Base-by-base conservation (phyloP, 2,888 invertebrate genomes). In the Synanthedon vespiformis region DNA sequence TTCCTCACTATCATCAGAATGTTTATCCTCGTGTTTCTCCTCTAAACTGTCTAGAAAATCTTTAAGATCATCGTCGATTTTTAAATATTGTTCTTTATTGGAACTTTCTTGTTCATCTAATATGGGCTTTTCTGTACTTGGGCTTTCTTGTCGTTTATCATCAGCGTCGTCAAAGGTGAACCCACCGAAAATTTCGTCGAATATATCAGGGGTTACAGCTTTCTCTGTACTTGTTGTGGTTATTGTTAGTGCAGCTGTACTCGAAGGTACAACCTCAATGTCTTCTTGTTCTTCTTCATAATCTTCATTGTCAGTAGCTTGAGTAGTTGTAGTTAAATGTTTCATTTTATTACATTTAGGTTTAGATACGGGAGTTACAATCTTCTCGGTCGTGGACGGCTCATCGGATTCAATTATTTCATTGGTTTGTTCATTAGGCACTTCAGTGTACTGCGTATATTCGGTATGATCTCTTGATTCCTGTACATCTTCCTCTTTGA, bases 291-390 rank as follows among this genome's bases (percentile, higher is more conserved):
- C 62, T 55, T 67, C 64, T 34, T 50, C 40, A 40, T 62, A 48
- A 58, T 53, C 51, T 57, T 56, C 18, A n/a, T 51, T n/a, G 40
- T 52, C 40, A 53, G 50, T 50, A 27, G 27, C 8, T 56, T 61
- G 56, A 59, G 50, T 54, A 55, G 64, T 59, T 22, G 53, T 69
- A 18, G 68, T 70, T 40, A 64, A 56, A 48, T 64, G 64, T 62
- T 80, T 80, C 65, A 80, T 85, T 66, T 84, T 86, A 65, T 80
- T 82, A 59, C 86, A 86, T 66, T 82, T 86, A n/a, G 69, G 55
- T 3, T 48, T 44, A 13, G 44, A 16, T 51, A 70, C 53, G 47
- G 71, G 60, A 2, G 71, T 61, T 40, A 65, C 59, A 2, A 69
- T 56, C 27, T 64, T 57, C 61, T 70, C 70, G 14, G 72, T 70